Base-by-base conservation (phyloP, 1,140 invertebrate genomes). In the Diachasma alloeum region DNA sequence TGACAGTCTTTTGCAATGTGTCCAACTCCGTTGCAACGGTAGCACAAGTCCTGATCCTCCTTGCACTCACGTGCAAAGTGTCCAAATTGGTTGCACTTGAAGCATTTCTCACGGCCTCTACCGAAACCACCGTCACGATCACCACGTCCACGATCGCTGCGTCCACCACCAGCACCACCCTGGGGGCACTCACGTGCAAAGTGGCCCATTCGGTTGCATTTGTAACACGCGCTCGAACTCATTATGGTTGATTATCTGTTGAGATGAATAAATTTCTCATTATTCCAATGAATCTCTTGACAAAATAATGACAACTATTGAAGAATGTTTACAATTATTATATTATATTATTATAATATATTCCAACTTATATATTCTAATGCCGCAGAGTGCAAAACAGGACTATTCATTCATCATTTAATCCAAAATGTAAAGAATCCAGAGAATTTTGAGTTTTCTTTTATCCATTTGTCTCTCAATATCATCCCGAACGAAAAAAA, bases 51-150 rank as follows among this genome's bases (percentile, higher is more conserved):
- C 72, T 93, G 93, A 82, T 95, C 94, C 87, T 96, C 95, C 86
- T 95, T 95, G 91, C 96, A 98, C 82, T 97, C 96, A 79, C 96
- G 93, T 80, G 96, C 96, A 87, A 97, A 97, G 89, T 98, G 96
- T 56, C 97, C 97, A 85, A 94, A 94, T 88, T 95, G 93, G 90
- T 98, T 98, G 91, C 97, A 99, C 91, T 97, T 98, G 93, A 96
- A 98, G 91, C 97, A 98, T 91, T 96, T 96, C 82, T 95, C 94
- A 79, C 93, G 93, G 46, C 91, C 90, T 80, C 93, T 90, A 74
- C 89, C 91, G 56, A 92, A 91, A 78, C 92, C 93, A 71, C 88
- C 87, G 68, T 91, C 90, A 69, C 90, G 89, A 42, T 91, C 90
- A 69, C 90, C 87, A 53, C 88, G 89, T 78, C 87, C 90, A 82